These are phyloP conservation scores for Apoderus coryli DNA, from an alignment of 2,888 invertebrate genomes.

Conservation along the genomic window DNA sequence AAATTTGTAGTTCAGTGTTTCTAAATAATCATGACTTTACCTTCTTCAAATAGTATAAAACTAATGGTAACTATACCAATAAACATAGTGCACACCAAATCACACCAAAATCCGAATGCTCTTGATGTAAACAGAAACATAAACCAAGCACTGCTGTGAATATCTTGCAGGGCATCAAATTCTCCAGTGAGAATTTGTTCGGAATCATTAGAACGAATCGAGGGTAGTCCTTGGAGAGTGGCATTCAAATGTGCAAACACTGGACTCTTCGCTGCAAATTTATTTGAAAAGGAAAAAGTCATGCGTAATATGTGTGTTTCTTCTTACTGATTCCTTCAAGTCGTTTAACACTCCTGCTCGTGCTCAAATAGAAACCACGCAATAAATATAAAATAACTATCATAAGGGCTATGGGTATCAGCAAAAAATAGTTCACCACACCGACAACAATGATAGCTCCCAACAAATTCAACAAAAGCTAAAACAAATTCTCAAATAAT, in stretches of 20 bases:
- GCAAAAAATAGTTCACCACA: constrained; percentile 51
- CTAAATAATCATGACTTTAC: constrained; percentile 16
- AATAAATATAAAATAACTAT: constrained; percentile 46
- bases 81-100: constrained; percentile 52
- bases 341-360: constrained; percentile 61
- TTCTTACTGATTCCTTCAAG: constrained; percentile 51
- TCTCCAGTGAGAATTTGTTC: constrained; percentile 42
- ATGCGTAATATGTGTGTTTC: constrained; percentile 12
- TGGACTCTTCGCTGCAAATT: constrained; percentile 51
- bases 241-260: constrained; percentile 58
- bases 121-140: constrained; percentile 46
- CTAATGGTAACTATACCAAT: constrained; percentile 49
- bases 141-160: constrained; percentile 58
- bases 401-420: constrained; percentile 51
- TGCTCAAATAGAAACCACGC: constrained; percentile 51
- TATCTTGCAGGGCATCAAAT: constrained; percentile 42
- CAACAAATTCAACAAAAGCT: constrained; percentile 54
- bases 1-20: too few species aligned
- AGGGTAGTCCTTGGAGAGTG: constrained; percentile 57
- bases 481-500: too few species aligned
- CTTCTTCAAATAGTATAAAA: constrained; percentile 38
- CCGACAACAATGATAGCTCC: constrained; percentile 63
- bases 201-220: constrained; percentile 52
- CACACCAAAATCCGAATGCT: constrained; percentile 61
- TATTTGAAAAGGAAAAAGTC: constrained; percentile 1